Evolutionary conservation across 37 sponge, comb jelly and placozoan genomes (phyloP).

Genomic region (Halichondria panicea): DNA sequence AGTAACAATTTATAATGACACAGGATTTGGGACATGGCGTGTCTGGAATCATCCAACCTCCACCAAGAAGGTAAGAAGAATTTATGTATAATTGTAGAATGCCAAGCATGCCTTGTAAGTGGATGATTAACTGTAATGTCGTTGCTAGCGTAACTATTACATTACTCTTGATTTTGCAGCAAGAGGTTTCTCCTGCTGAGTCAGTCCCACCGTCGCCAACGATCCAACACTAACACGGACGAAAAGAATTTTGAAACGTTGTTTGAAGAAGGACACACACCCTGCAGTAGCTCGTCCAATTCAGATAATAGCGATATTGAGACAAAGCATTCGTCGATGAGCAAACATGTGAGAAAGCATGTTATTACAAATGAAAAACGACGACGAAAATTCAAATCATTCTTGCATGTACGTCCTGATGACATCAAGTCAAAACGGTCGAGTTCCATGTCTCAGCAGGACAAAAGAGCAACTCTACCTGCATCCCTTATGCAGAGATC

Average conservation of each 20-base stretch:
- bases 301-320: neutral
- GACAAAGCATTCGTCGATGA: neutral
- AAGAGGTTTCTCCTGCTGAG: neutral
- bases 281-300: neutral
- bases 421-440: too few species aligned
- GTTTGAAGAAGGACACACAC: neutral
- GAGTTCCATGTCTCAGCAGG: too few species aligned
- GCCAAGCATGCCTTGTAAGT: neutral
- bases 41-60: conserved; percentile 44
- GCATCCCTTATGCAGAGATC: too few species aligned
- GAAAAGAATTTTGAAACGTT: neutral
- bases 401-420: too few species aligned
- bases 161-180: neutral
- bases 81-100: neutral
- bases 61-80: conserved; percentile 36
- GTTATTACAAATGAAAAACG: too few species aligned
- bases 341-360: too few species aligned
- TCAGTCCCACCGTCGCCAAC: too few species aligned
- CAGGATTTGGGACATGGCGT: conserved; percentile 26
- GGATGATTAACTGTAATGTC: too few species aligned
- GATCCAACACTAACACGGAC: neutral
- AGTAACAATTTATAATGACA: neutral
- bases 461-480: too few species aligned
- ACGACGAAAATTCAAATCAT: too few species aligned
- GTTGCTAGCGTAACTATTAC: too few species aligned